Conservation (phyloP, 2,797 vertebrate genomes). For the Diplodus puntazzo region DNA sequence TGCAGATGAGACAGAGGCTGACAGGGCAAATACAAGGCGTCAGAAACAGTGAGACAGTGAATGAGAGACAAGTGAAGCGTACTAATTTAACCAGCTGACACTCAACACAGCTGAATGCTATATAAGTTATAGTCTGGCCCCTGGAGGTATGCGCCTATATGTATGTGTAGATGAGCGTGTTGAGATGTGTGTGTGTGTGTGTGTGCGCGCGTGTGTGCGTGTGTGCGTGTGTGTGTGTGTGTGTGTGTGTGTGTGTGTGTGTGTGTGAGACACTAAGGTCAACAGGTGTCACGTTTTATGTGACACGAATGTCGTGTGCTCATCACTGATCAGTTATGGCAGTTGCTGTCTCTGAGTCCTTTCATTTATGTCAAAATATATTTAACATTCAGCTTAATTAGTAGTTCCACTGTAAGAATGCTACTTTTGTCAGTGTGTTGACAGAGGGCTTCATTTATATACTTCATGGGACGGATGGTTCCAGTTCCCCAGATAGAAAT, state of each 20-base stretch:
- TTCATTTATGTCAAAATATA: conserved; percentile 32
- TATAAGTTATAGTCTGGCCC: conserved; percentile 65
- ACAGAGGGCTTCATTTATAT: conserved; percentile 3
- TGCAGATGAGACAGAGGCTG: conserved; percentile 14
- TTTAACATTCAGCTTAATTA: conserved; percentile 23
- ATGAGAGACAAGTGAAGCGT: conserved; percentile 46
- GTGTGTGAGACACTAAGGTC: conserved; percentile 45
- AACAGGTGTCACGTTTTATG: conserved; percentile 71
- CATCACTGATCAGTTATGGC: conserved; percentile 24
- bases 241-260: conserved; percentile 12
- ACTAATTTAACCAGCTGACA: conserved; percentile 74
- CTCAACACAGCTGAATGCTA: conserved; percentile 75
- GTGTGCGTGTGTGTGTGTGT: conserved; percentile 14
- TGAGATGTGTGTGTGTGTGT: conserved; percentile 3
- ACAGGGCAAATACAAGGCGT: background rate
- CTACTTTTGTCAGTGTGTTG: conserved; percentile 13
- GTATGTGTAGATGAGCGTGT: background rate
- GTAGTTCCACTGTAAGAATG: conserved; percentile 4
- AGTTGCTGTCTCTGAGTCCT: conserved; percentile 30
- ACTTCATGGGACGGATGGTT: background rate
- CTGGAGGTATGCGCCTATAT: conserved; percentile 35
- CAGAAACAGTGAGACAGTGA: conserved; percentile 21
- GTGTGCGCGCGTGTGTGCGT: conserved; percentile 13
- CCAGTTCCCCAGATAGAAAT: no score
- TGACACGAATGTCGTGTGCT: conserved; percentile 38